phyloP scores from a whole-genome alignment of 2,888 invertebrate species.

The Galerucella pusilla region DNA sequence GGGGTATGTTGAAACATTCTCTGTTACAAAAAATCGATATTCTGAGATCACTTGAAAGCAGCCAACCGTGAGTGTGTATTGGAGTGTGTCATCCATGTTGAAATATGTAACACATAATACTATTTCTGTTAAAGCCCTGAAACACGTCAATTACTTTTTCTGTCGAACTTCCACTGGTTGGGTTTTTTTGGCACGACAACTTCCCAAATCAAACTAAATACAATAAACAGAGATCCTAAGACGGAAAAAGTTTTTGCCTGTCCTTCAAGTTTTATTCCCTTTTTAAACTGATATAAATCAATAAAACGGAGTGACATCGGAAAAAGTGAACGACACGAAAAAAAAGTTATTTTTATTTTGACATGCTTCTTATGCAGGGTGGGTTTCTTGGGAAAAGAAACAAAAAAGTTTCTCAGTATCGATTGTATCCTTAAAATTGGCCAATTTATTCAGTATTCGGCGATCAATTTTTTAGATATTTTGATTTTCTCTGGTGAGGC shows the following conservation, averaged over 20 bases:
- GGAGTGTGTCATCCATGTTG: not conserved
- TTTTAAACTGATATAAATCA: conserved; percentile 25
- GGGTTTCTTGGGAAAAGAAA: not conserved
- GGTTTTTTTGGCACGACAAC: not conserved
- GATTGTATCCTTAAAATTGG: not conserved
- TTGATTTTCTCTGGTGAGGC: no score
- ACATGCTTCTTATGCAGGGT: not conserved
- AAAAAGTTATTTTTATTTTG: conserved; percentile 10
- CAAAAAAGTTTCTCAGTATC: not conserved
- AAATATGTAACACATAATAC: not conserved
- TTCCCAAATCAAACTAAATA: conserved; percentile 20
- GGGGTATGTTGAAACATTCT: no score
- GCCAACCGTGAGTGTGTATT: no score
- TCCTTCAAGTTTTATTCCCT: conserved; percentile 19
- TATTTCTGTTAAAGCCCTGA: not conserved
- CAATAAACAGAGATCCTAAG: conserved; percentile 14
- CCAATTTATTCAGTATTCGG: no score
- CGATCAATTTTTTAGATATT: no score
- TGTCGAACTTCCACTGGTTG: not conserved
- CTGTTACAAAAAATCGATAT: no score
- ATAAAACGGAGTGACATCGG: conserved; percentile 18
- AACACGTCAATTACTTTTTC: not conserved
- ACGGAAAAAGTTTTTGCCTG: conserved; percentile 7
- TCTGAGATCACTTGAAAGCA: no score
- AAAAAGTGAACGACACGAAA: conserved; percentile 7